These are phyloP conservation scores for Dryas iulia DNA, from an alignment of 1,140 invertebrate genomes.

Conservation along the genomic window DNA sequence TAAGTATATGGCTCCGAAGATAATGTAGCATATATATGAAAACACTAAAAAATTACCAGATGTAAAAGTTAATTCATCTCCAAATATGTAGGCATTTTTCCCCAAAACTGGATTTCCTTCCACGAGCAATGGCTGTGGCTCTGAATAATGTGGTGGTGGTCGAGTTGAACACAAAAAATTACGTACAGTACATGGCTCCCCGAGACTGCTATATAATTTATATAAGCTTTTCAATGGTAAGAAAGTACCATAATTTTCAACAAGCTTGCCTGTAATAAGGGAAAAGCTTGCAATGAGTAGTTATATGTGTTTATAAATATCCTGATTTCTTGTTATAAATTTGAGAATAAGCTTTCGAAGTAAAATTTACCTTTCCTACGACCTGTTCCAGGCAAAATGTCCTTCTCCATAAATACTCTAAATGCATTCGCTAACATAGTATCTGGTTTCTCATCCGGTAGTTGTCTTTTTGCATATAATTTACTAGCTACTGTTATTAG, in stretches of 20 bases:
- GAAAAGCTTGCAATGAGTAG: not conserved
- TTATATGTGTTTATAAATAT: not conserved
- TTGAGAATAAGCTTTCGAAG: too few relatives aligned
- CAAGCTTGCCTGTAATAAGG: slow-evolving; percentile 56
- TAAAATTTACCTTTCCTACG: slow-evolving; percentile 37
- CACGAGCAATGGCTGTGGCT: slow-evolving; percentile 27
- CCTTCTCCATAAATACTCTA: slow-evolving; percentile 74
- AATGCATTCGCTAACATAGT: slow-evolving; percentile 75
- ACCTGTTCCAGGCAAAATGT: slow-evolving; percentile 65
- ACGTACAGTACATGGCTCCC: slow-evolving; percentile 74
- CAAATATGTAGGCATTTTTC: slow-evolving; percentile 58
- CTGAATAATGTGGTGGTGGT: slow-evolving; percentile 38
- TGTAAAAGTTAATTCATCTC: slow-evolving; percentile 56
- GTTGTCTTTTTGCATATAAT: slow-evolving; percentile 63
- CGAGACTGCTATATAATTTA: slow-evolving; percentile 70
- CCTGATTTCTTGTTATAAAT: too few relatives aligned
- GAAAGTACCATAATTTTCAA: slow-evolving; percentile 63
- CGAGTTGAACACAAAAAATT: slow-evolving; percentile 62
- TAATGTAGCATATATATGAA: slow-evolving; percentile 4
- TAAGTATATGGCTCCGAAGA: too few relatives aligned
- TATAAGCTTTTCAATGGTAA: slow-evolving; percentile 77
- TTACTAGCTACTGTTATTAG: slow-evolving; percentile 77
- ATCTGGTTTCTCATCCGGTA: slow-evolving; percentile 57
- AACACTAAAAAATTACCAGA: slow-evolving; percentile 34
- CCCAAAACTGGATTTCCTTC: slow-evolving; percentile 45